Evolutionary conservation across 2,113 vertebrate genomes (phyloP).

Genomic region (Nothoprocta pentlandii): DNA sequence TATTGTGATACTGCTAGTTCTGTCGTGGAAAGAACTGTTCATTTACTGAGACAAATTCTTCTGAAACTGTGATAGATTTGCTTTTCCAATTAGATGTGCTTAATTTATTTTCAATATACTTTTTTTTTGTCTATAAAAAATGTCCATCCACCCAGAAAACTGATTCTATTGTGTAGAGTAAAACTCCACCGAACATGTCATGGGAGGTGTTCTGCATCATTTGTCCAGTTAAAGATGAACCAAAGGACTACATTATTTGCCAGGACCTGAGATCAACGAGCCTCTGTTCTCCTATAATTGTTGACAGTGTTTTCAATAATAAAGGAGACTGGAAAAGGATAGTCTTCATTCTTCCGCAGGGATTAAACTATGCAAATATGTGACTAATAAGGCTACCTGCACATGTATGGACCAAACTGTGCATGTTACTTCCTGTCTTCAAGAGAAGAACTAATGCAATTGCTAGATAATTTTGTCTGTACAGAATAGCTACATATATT

Average conservation of each 20-base stretch:
- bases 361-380: not conserved
- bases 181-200: constrained; percentile 8
- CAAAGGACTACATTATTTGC: not conserved
- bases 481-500: not conserved
- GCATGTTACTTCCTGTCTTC: not conserved
- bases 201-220: constrained; percentile 30
- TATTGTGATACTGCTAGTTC: constrained; percentile 29
- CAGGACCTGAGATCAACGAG: not conserved
- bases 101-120: constrained; percentile 23
- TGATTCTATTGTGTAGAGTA: constrained; percentile 26
- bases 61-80: not conserved
- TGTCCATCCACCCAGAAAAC: constrained; percentile 43
- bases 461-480: not conserved
- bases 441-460: not conserved
- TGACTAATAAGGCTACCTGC: not conserved
- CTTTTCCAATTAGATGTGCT: constrained; percentile 48
- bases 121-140: constrained; percentile 37
- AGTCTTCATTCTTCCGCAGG: not conserved
- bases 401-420: rapidly evolving
- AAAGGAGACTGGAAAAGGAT: not conserved
- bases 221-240: constrained; percentile 36
- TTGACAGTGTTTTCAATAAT: not conserved
- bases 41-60: not conserved
- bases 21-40: not conserved
- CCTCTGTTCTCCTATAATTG: not conserved